Conservation (phyloP, 2,797 vertebrate species). For the Halcyon badia region DNA sequence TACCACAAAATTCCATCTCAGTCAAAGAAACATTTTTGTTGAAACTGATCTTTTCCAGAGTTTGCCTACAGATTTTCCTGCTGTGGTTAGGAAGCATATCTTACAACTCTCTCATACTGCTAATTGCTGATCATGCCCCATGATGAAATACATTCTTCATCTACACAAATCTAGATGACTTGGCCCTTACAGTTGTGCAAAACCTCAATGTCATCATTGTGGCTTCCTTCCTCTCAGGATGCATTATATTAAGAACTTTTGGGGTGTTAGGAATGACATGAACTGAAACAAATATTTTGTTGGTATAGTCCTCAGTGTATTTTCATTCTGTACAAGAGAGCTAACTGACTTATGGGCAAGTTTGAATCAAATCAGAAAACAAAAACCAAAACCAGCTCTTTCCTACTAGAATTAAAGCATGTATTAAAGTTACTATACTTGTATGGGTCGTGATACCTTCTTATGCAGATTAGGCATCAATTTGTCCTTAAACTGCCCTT, state of each 20-base stretch:
- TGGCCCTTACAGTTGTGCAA: not conserved
- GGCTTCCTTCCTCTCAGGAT: not conserved
- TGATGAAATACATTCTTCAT: not conserved
- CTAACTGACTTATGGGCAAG: not conserved
- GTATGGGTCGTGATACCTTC: not conserved
- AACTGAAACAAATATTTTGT: not conserved
- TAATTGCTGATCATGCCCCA: not conserved
- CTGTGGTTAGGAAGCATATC: not conserved
- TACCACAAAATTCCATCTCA: not conserved
- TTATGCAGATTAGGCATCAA: not conserved
- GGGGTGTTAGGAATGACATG: not conserved
- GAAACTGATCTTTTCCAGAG: not conserved
- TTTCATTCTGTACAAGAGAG: not conserved
- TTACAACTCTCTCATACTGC: not conserved
- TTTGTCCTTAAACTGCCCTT: not conserved
- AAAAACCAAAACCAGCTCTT: not conserved
- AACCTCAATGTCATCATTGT: accelerated
- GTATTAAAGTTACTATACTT: not conserved
- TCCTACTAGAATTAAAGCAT: not conserved
- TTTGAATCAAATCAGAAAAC: not conserved
- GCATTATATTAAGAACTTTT: not conserved
- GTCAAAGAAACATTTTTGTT: not conserved
- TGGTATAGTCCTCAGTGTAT: not conserved
- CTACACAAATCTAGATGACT: not conserved
- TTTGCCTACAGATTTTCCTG: not conserved